Base-by-base conservation (phyloP, 1,140 invertebrate genomes). In the Eumaeus atala region DNA sequence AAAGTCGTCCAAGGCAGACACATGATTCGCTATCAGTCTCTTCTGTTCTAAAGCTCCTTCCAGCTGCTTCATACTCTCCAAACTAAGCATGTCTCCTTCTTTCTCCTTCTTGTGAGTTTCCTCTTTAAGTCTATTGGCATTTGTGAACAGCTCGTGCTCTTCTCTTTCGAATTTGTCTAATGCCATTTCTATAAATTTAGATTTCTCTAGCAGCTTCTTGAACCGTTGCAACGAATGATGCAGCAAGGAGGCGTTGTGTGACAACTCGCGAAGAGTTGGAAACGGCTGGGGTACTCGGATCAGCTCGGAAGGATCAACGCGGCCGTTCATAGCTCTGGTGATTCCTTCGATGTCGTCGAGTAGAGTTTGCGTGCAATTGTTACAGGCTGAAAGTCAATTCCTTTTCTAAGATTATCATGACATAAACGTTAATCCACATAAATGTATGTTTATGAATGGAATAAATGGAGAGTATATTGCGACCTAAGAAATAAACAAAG, bases 311-410 rank as follows among this genome's bases (percentile, higher is more conserved):
- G 90, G 86, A 42, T 89, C 74, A 48, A 91, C 87, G 58, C 87
- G 88, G 6, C 75, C 70, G 0, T 80, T 75, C 8, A 94, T 66
- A 18, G 89, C 72, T 40, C 83, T 63, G 0, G 90, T 89, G 54
- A 95, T 82, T 0, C 88, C 48, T 57, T 93, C 91, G 1, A 96
- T 75, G 28, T 93, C 92, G 61, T 94, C 90, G 51, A 99, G 89
- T 3, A 99, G 87, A 0, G 94, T 88, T 54, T 95, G 92, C 1
- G 95, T 96, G 70, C 98, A 99, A 49, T 96, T 95, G 72, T 97
- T 95, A 80, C 97, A 99, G 14, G 94, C 95, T 96, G 77, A n/a
- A n/a, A n/a, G n/a, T n/a, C n/a, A n/a, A n/a, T n/a, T n/a, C n/a
- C n/a, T n/a, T n/a, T n/a, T n/a, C n/a, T n/a, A n/a, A n/a, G n/a